These are phyloP conservation scores for Diprion similis DNA, from an alignment of 1,140 invertebrate genomes.

Conservation along the genomic window DNA sequence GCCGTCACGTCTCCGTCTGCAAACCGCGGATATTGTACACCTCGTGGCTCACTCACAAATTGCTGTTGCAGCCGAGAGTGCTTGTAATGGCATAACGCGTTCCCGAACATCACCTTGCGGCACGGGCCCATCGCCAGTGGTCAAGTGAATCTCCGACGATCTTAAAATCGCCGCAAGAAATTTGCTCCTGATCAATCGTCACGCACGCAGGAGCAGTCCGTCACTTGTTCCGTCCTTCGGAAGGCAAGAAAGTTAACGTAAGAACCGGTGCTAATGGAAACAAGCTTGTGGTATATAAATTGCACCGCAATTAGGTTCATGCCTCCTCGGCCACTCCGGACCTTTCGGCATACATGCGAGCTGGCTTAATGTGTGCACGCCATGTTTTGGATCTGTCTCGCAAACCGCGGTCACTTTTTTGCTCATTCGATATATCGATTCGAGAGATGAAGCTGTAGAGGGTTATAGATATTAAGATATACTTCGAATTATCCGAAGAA, in stretches of 20 bases:
- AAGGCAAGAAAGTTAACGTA: not conserved
- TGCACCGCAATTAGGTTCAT: not conserved
- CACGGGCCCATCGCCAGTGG: not conserved
- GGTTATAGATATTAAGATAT: too few relatives aligned
- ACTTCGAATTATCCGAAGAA: too few relatives aligned
- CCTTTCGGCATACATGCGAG: too few relatives aligned
- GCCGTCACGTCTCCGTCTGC: not conserved
- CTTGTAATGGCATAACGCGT: not conserved
- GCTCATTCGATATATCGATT: too few relatives aligned
- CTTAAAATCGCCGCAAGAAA: not conserved
- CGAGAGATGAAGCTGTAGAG: too few relatives aligned
- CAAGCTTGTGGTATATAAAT: conserved; percentile 6
- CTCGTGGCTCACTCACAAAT: not conserved
- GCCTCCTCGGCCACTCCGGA: too few relatives aligned
- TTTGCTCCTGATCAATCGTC: not conserved
- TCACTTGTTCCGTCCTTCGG: not conserved
- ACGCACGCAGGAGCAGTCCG: not conserved
- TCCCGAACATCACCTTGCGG: not conserved
- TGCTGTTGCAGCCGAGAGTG: not conserved
- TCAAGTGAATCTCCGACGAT: not conserved
- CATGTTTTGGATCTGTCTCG: too few relatives aligned
- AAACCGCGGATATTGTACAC: not conserved
- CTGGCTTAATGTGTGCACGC: too few relatives aligned
- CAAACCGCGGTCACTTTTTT: too few relatives aligned
- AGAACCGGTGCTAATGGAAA: conserved; percentile 5